phyloP scores from a whole-genome alignment of 1,140 invertebrate genomes.

The Eufriesea mexicana region DNA sequence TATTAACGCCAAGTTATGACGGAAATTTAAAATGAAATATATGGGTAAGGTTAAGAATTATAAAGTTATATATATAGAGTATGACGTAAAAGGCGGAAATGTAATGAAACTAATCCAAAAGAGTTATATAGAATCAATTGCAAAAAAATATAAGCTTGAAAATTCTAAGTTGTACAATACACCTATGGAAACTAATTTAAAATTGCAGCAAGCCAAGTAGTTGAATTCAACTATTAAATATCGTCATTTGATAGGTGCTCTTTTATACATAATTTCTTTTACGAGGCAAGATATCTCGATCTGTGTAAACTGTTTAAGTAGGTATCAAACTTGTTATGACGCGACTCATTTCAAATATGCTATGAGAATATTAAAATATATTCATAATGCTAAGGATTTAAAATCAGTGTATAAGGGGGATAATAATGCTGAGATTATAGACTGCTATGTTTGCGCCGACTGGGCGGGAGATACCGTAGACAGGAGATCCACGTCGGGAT shows the following conservation, averaged over 20 bases:
- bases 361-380: constrained; percentile 10
- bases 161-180: constrained; percentile 21
- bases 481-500: constrained; percentile 24
- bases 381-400: too few relatives aligned
- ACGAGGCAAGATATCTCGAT: constrained; percentile 19
- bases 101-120: too few relatives aligned
- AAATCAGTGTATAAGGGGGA: too few relatives aligned
- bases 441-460: constrained; percentile 11
- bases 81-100: too few relatives aligned
- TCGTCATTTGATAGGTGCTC: constrained; percentile 22
- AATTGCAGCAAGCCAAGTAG: constrained; percentile 1
- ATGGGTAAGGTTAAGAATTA: too few relatives aligned
- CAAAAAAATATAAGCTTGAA: constrained; percentile 27
- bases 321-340: constrained; percentile 18
- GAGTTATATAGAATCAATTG: constrained; percentile 35
- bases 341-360: constrained; percentile 32
- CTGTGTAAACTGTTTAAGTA: constrained; percentile 26
- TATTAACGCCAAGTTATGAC: too few relatives aligned
- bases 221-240: constrained; percentile 12
- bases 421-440: too few relatives aligned
- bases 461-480: neutral
- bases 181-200: constrained; percentile 31
- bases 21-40: too few relatives aligned
- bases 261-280: constrained; percentile 16
- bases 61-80: too few relatives aligned